Percentiles rank a stretch among this genome's conserved stretches.
Conservation (phyloP, 2,888 invertebrate genomes). For the Drosophila emarginata region DNA sequence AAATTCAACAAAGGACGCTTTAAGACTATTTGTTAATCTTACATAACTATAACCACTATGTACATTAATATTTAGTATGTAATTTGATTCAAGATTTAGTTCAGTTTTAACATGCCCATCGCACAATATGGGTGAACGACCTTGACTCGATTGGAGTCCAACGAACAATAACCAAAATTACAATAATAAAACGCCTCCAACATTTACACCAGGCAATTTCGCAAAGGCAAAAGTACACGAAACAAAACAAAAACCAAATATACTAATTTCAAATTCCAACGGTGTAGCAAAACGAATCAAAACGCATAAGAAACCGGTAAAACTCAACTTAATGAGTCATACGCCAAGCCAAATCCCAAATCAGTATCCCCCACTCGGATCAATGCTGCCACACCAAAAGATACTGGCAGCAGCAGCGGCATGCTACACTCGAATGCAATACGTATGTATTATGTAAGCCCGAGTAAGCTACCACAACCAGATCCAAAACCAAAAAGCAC, state of each 20-base stretch:
- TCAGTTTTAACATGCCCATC: conserved; percentile 41
- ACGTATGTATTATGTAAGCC: conserved; percentile 65
- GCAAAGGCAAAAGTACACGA: conserved; percentile 41
- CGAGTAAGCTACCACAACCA: conserved; percentile 32
- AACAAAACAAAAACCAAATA: conserved; percentile 16
- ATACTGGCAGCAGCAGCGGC: conserved; percentile 24
- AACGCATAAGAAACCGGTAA: conserved; percentile 27
- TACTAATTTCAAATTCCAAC: conserved; percentile 11
- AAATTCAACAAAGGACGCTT: too few relatives aligned
- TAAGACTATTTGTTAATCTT: too few relatives aligned
- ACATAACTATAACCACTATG: too few relatives aligned
- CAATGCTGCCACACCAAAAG: conserved; percentile 44
- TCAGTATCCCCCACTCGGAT: conserved; percentile 30
- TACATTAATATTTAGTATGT: not conserved
- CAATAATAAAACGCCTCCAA: conserved; percentile 40
- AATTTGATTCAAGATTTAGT: not conserved
- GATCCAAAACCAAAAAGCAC: conserved; percentile 28
- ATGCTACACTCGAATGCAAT: conserved; percentile 55
- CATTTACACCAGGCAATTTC: conserved; percentile 59
- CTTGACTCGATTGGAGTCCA: conserved; percentile 56
- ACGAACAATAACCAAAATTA: conserved; percentile 48
- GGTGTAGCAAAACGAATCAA: conserved; percentile 46
- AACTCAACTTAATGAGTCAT: conserved; percentile 55
- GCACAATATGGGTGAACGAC: conserved; percentile 73
- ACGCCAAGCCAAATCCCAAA: conserved; percentile 9